Conservation (phyloP, 2,113 vertebrate genomes). For the Leiothrix lutea region DNA sequence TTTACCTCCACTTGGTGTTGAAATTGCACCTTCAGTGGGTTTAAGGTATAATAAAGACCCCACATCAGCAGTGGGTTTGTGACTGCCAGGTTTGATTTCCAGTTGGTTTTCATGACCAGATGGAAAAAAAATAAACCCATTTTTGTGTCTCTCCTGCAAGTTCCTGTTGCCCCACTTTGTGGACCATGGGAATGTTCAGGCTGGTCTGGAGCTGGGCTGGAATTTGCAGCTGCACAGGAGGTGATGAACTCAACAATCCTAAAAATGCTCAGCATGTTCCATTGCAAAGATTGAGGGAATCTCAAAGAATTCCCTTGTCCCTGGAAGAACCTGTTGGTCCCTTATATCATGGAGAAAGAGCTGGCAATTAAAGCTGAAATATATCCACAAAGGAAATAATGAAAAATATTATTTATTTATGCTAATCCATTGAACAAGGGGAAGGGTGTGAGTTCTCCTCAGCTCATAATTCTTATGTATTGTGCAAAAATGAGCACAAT, state of each 20-base stretch:
- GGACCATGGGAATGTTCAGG: not conserved
- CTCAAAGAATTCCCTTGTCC: not conserved
- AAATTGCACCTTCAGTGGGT: not conserved
- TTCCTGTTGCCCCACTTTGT: not conserved
- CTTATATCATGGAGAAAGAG: not conserved
- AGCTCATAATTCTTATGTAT: not conserved
- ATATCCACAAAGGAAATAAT: not conserved
- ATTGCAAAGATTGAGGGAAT: not conserved
- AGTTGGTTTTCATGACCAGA: not conserved
- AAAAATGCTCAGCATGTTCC: not conserved
- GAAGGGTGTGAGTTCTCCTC: not conserved
- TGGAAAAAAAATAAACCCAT: rapidly evolving
- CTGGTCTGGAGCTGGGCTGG: not conserved
- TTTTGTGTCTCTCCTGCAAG: not conserved
- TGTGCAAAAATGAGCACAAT: not conserved
- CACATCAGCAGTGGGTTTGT: not conserved
- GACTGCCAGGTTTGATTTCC: not conserved
- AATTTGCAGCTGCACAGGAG: not conserved
- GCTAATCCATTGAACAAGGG: not conserved
- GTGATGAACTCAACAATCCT: not conserved
- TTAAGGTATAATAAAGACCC: too few species aligned
- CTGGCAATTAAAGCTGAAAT: not conserved
- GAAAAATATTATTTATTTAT: not conserved
- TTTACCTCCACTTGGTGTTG: not conserved
- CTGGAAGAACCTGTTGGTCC: not conserved